Base-by-base conservation (phyloP, 2,888 invertebrate genomes). In the Cacoxenus indagator region DNA sequence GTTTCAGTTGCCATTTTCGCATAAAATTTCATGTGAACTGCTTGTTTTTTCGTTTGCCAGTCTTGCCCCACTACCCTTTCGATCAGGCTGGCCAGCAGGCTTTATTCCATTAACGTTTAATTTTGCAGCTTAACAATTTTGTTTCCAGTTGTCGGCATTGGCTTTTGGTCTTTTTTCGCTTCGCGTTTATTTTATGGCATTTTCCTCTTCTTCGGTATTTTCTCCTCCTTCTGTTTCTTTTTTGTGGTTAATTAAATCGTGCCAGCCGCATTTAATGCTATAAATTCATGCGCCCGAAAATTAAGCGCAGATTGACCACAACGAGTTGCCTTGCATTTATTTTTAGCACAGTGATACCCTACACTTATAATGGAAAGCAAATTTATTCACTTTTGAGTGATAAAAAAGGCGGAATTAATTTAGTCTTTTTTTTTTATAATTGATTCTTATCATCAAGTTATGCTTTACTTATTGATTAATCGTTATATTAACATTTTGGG, bases 1-100 rank as follows among this genome's bases (percentile, higher is more conserved):
- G 59, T 45, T 61, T 45, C 55, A 64, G 71, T 70, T 66, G 55
- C 55, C 65, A 48, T 55, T 61, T 57, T 48, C 65, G 43, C 45
- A 46, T 43, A 65, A 37, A 37, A 37, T 17, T 48, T 48, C 17
- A 17, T 48, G 17, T n/a, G 48, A n/a, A 14, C 8, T 48, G 48
- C 6, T 37, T 2, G 8, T 37, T 11, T 14, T 37, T 37, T 37
- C 37, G 14, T 2, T 37, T 8, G 37, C 9, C 37, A 14, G 37
- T 37, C n/a, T n/a, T 4, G 37, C 9, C 5, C 37, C 5, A 14
- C 14, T 37, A 37, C 8, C 9, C 37, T 17, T 17, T 19, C 48
- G 6, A 8, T 3, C 17, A 17, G 48, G 22, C 48, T 22, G 4
- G 9, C 51, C 22, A 51, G 19, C 22, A 22, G 22, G 19, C 51